Evolutionary conservation across 1,140 invertebrate species (phyloP).

Genomic region (Lineus longissimus): DNA sequence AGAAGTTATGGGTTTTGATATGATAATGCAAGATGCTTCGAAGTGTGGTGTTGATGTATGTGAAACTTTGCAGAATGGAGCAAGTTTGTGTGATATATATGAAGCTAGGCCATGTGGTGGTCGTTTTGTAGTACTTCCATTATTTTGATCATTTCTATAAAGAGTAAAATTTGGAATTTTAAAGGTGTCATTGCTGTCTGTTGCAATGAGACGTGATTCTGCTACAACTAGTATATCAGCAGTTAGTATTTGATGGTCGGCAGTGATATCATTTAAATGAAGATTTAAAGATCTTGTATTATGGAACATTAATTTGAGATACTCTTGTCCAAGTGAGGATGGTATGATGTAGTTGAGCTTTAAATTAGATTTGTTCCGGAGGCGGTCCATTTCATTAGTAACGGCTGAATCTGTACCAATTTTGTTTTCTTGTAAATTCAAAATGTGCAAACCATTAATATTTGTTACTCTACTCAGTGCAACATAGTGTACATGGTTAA

Average conservation of each 20-base stretch:
- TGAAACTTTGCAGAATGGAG: too few relatives aligned
- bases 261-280: not conserved
- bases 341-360: not conserved
- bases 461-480: constrained; percentile 4
- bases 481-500: not conserved
- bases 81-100: too few relatives aligned
- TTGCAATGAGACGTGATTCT: not conserved
- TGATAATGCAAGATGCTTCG: too few relatives aligned
- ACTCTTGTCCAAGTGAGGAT: not conserved
- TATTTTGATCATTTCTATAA: not conserved
- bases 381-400: not conserved
- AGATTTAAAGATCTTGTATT: not conserved
- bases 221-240: not conserved
- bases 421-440: not conserved
- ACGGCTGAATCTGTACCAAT: not conserved
- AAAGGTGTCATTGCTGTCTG: not conserved
- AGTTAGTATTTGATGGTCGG: not conserved
- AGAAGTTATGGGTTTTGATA: too few relatives aligned
- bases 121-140: not conserved
- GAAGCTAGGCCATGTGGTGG: not conserved
- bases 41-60: too few relatives aligned
- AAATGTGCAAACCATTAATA: not conserved
- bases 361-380: not conserved
- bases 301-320: not conserved
- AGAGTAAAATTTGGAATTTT: not conserved